These are phyloP conservation scores for Catharus minimus DNA, from an alignment of 2,113 vertebrate genomes.

Conservation along the genomic window DNA sequence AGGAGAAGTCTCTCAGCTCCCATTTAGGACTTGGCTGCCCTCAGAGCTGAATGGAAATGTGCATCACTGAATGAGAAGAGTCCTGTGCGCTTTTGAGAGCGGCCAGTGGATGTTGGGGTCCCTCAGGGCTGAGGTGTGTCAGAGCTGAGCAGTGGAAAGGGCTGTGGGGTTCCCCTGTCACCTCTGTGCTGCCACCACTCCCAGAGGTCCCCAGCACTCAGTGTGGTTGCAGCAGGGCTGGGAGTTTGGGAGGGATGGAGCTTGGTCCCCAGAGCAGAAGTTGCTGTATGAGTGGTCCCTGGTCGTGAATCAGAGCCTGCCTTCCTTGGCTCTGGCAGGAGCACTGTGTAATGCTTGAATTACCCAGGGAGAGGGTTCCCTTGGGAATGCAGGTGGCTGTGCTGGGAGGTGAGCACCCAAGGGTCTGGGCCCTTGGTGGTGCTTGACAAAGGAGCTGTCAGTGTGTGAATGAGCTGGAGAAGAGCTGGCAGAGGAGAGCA, in stretches of 20 bases:
- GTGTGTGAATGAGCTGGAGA: background rate
- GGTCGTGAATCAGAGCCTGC: background rate
- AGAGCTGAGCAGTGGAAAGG: rapidly evolving
- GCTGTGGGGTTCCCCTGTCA: background rate
- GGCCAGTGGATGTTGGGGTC: background rate
- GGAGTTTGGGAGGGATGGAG: background rate
- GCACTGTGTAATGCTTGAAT: background rate
- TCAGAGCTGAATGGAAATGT: background rate
- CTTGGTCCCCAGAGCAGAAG: background rate
- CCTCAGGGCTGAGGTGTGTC: background rate
- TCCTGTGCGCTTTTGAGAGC: background rate
- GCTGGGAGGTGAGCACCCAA: background rate
- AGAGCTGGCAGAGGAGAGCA: background rate
- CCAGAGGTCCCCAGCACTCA: background rate
- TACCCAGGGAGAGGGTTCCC: background rate
- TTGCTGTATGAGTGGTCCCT: background rate
- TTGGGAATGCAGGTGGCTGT: background rate
- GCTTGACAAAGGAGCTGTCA: background rate
- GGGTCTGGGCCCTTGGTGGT: background rate
- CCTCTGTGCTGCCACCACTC: background rate
- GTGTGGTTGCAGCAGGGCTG: background rate
- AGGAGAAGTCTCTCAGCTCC: background rate
- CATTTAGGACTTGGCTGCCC: background rate
- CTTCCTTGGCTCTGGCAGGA: rapidly evolving
- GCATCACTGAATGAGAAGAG: background rate